A percentile compares a stretch with the other conserved stretches of the same genome.
phyloP scores from a whole-genome alignment of 2,888 invertebrate genomes.

The Augiades crinisus region DNA sequence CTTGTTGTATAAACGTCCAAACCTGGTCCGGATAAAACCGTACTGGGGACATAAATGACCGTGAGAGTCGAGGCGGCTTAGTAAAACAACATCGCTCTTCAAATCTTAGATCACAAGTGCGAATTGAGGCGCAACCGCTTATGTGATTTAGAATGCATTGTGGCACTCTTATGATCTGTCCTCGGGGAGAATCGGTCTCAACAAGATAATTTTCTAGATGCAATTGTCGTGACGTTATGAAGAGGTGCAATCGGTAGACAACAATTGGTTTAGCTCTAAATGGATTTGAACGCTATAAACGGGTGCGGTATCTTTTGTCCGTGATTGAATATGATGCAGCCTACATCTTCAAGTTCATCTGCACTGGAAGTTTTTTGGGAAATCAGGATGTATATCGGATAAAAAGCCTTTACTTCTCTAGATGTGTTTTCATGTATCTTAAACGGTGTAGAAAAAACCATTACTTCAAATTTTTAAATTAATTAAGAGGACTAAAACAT shows the following conservation, averaged over 20 bases:
- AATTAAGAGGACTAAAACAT: no score
- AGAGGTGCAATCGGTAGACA: conserved; percentile 1
- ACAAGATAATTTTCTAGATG: conserved; percentile 3
- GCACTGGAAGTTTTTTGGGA: background rate
- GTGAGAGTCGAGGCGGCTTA: background rate
- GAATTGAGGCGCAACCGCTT: background rate
- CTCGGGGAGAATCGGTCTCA: background rate
- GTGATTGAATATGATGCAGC: no score
- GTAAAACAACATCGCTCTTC: no score
- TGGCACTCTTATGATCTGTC: background rate
- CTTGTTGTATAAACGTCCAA: no score
- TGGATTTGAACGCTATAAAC: background rate
- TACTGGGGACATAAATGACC: background rate
- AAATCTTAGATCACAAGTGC: background rate
- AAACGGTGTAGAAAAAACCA: no score
- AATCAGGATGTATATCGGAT: no score
- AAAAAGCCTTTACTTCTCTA: no score
- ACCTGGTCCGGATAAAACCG: no score
- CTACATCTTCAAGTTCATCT: no score
- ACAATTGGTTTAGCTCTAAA: conserved; percentile 4
- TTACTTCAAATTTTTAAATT: no score
- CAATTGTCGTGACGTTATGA: conserved; percentile 2
- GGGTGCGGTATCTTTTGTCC: background rate
- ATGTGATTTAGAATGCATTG: conserved; percentile 3
- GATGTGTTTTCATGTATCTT: no score